phyloP scores from a whole-genome alignment of 2,797 vertebrate species.

The Miichthys miiuy region DNA sequence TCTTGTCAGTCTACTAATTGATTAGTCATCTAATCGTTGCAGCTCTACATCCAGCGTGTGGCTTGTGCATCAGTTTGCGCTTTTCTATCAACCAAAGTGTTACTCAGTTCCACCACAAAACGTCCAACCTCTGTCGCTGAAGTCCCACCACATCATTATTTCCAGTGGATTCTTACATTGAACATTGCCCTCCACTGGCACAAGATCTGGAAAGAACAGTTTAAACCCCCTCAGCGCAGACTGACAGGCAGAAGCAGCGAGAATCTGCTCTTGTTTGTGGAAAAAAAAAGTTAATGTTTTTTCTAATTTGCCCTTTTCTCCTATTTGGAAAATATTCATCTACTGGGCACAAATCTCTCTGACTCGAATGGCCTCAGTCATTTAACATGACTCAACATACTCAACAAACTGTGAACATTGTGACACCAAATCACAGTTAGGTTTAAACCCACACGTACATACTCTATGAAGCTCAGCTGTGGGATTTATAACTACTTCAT shows the following conservation, averaged over 20 bases:
- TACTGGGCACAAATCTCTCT: conserved; percentile 24
- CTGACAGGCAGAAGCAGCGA: conserved; percentile 30
- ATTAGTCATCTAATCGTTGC: not conserved
- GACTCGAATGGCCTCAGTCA: conserved; percentile 61
- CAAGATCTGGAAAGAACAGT: conserved; percentile 68
- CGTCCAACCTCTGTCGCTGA: conserved; percentile 38
- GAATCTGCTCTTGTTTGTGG: conserved; percentile 33
- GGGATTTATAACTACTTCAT: conserved; percentile 73
- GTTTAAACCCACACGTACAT: conserved; percentile 63
- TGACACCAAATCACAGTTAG: conserved; percentile 65
- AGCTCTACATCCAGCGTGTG: not conserved
- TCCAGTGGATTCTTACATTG: conserved; percentile 68
- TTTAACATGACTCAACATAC: conserved; percentile 69
- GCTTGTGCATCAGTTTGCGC: conserved; percentile 24
- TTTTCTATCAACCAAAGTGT: conserved; percentile 53
- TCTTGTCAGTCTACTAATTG: not conserved
- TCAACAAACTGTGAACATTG: conserved; percentile 55
- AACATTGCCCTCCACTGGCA: conserved; percentile 73
- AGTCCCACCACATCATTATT: conserved; percentile 69
- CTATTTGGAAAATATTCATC: conserved; percentile 44
- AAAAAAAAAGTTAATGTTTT: conserved; percentile 26
- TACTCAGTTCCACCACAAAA: conserved; percentile 46
- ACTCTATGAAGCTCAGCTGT: conserved; percentile 77
- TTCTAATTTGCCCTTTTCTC: conserved; percentile 30
- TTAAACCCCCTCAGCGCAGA: conserved; percentile 31